Conservation (phyloP, 2,797 vertebrate genomes). For the Melanotaenia parkinsoni region DNA sequence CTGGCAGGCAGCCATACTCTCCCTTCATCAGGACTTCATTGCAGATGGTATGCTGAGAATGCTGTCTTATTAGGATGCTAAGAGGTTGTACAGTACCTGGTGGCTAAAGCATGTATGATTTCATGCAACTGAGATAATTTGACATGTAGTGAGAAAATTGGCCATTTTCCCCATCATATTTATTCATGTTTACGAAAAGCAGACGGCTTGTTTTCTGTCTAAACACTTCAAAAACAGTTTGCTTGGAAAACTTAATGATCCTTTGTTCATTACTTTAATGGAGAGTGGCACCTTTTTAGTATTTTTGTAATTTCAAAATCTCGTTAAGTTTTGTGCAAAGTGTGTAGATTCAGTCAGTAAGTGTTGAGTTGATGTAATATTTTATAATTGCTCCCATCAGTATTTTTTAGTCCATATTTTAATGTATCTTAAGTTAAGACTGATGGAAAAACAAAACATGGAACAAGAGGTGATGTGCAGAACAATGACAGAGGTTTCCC, state of each 20-base stretch:
- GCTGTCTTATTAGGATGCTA: constrained; percentile 66
- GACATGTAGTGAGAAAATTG: constrained; percentile 4
- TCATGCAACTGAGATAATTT: constrained; percentile 17
- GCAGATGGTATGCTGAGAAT: constrained; percentile 83
- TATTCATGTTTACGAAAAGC: neutral
- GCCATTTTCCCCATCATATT: constrained; percentile 2
- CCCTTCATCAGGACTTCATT: constrained; percentile 74
- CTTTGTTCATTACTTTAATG: neutral
- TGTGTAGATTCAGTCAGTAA: neutral
- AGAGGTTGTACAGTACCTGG: constrained; percentile 32
- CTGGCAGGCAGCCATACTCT: constrained; percentile 78
- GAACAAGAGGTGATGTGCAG: neutral
- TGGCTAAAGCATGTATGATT: constrained; percentile 29
- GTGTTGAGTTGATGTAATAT: neutral
- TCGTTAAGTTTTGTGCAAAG: neutral
- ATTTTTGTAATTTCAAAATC: neutral
- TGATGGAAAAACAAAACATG: neutral
- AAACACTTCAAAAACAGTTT: neutral
- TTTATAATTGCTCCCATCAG: neutral
- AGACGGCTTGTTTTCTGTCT: neutral
- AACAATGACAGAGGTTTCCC: neutral
- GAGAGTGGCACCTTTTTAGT: neutral
- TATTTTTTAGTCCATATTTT: neutral
- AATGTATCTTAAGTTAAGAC: neutral
- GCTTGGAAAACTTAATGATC: neutral